Percentiles rank a stretch among this genome's conserved stretches.
Conservation (phyloP, 2,888 invertebrate genomes). For the Hemicrepidius hirtus region DNA sequence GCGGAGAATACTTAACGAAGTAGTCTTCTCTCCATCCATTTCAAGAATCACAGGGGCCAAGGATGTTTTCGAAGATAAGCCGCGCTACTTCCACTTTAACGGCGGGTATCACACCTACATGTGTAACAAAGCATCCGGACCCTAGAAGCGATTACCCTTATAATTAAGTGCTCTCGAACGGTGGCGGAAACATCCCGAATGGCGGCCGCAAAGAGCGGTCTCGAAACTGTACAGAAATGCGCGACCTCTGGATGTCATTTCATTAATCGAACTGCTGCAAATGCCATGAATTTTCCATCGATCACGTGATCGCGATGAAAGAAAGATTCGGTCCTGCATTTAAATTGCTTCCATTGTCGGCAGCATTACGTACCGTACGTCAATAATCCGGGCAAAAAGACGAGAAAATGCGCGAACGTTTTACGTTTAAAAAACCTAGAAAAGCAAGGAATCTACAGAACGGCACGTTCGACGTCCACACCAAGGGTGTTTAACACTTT, state of each 20-base stretch:
- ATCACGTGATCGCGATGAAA: conserved; percentile 53
- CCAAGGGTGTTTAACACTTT: conserved; percentile 23
- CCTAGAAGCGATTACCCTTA: conserved; percentile 55
- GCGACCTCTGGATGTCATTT: conserved; percentile 49
- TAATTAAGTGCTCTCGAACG: conserved; percentile 57
- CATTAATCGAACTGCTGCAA: conserved; percentile 51
- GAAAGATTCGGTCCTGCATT: conserved; percentile 54
- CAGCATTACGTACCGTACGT: conserved; percentile 52
- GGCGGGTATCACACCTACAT: conserved; percentile 52
- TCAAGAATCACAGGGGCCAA: conserved; percentile 37
- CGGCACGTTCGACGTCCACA: conserved; percentile 38
- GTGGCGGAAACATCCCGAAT: conserved; percentile 50
- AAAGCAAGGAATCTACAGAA: conserved; percentile 43
- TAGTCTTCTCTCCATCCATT: conserved; percentile 45
- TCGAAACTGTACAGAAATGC: conserved; percentile 28
- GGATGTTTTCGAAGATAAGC: conserved; percentile 43
- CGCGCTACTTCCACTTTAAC: conserved; percentile 44
- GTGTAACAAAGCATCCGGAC: conserved; percentile 55
- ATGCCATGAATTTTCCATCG: conserved; percentile 53
- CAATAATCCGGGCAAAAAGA: conserved; percentile 48
- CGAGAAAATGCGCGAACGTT: conserved; percentile 40
- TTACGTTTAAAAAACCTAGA: conserved; percentile 41
- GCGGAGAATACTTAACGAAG: conserved; percentile 50
- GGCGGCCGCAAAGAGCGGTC: conserved; percentile 39
- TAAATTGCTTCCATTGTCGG: conserved; percentile 53